Conservation (phyloP, 2,113 vertebrate genomes). For the Thunnus thynnus region DNA sequence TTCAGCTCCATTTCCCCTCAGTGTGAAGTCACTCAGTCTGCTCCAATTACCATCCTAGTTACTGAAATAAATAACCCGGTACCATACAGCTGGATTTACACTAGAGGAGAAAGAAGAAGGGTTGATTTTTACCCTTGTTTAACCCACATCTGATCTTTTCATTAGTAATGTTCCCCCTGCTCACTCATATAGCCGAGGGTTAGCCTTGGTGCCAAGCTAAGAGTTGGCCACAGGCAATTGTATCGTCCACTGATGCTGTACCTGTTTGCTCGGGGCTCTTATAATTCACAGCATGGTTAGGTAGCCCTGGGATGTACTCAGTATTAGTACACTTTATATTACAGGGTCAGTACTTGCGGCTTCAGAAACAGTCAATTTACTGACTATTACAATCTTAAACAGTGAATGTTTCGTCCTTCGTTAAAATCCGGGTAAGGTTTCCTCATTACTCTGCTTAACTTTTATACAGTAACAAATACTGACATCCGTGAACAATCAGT, state of each 20-base stretch:
- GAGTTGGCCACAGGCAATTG: constrained; percentile 42
- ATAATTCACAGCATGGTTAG: constrained; percentile 27
- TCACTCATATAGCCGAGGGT: constrained; percentile 36
- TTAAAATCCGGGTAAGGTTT: not conserved
- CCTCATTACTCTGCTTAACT: not conserved
- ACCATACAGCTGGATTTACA: constrained; percentile 73
- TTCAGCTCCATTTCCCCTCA: constrained; percentile 82
- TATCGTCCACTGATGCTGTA: constrained; percentile 40
- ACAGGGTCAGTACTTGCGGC: constrained; percentile 17
- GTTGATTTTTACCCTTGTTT: constrained; percentile 55
- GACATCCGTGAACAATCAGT: not conserved
- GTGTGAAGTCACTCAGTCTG: constrained; percentile 81
- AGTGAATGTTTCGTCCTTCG: not conserved
- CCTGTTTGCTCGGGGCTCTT: constrained; percentile 51
- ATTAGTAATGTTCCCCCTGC: constrained; percentile 46
- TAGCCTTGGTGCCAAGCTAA: constrained; percentile 39
- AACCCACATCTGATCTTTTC: constrained; percentile 70
- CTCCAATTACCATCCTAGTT: constrained; percentile 79
- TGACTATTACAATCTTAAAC: constrained; percentile 1
- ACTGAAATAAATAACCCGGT: constrained; percentile 78
- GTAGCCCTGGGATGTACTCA: constrained; percentile 32
- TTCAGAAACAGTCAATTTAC: constrained; percentile 7
- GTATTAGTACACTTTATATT: constrained; percentile 10
- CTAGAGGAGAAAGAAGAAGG: constrained; percentile 38
- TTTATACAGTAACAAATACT: not conserved